Percentiles rank a stretch among this genome's conserved stretches.
These are phyloP conservation scores for Rhynchonycteris naso DNA, from an alignment of 2,797 vertebrate genomes.

Conservation along the genomic window DNA sequence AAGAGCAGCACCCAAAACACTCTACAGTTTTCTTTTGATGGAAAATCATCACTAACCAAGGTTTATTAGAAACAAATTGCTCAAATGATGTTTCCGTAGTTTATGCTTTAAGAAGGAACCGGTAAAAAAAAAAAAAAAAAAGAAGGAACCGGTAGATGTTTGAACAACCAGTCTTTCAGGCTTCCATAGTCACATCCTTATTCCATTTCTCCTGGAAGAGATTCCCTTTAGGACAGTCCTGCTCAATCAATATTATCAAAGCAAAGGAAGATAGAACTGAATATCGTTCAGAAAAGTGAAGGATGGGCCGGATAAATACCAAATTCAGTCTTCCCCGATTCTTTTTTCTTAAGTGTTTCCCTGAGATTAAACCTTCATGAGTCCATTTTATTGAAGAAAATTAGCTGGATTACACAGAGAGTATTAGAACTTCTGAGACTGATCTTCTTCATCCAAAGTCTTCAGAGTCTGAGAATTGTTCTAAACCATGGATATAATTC, in stretches of 20 bases:
- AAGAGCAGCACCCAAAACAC: slow-evolving; percentile 36
- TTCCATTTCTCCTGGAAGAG: background rate
- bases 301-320: background rate
- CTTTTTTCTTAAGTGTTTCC: background rate
- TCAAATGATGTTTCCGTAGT: slow-evolving; percentile 16
- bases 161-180: background rate
- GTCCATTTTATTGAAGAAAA: background rate
- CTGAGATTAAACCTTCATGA: background rate
- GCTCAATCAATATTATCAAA: slow-evolving; percentile 21
- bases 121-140: too few species aligned
- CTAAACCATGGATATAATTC: background rate
- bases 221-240: background rate
- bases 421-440: background rate
- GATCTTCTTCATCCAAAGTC: background rate
- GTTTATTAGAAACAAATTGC: slow-evolving; percentile 37
- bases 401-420: background rate
- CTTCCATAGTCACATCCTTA: background rate
- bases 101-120: slow-evolving; percentile 10
- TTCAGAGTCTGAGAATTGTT: background rate
- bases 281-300: background rate
- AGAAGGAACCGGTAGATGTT: background rate
- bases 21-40: slow-evolving; percentile 52
- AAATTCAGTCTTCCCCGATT: background rate
- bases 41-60: slow-evolving; percentile 37
- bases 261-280: background rate